phyloP scores from a whole-genome alignment of 2,113 vertebrate genomes.

The Paradoxurus hermaphroditus region DNA sequence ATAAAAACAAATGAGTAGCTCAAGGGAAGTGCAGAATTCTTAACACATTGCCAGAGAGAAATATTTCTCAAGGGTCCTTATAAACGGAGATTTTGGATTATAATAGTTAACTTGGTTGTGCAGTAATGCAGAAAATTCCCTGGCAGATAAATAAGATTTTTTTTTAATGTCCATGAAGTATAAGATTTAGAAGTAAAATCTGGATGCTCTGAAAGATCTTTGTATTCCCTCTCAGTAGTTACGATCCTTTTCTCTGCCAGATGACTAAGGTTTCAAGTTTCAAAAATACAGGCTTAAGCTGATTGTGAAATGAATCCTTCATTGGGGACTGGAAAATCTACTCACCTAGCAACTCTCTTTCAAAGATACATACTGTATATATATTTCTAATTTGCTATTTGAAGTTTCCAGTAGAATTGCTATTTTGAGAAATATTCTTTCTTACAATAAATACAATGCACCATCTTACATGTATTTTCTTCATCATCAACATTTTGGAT shows the following conservation, averaged over 20 bases:
- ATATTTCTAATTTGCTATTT: conserved; percentile 11
- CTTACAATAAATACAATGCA: neutral
- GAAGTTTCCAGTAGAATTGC: neutral
- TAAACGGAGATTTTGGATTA: neutral
- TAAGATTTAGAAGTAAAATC: conserved; percentile 29
- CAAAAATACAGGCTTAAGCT: conserved; percentile 36
- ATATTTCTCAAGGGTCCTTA: neutral
- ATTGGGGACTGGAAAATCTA: conserved; percentile 23
- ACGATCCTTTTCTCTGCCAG: conserved; percentile 24
- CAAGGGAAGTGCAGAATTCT: neutral
- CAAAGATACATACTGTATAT: neutral
- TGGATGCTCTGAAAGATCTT: neutral
- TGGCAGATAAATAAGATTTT: neutral
- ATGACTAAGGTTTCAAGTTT: conserved; percentile 45
- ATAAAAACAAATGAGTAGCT: neutral
- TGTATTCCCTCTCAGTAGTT: conserved; percentile 1
- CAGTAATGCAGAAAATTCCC: conserved; percentile 45
- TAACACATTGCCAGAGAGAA: neutral
- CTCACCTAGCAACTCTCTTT: conserved; percentile 27
- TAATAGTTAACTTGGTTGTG: neutral
- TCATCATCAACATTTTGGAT: neutral
- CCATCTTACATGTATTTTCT: neutral
- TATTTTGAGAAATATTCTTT: conserved; percentile 12
- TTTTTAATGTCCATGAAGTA: neutral
- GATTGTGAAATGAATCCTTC: conserved; percentile 41